phyloP scores from a whole-genome alignment of 1,140 invertebrate species.

The Penaeus indicus region DNA sequence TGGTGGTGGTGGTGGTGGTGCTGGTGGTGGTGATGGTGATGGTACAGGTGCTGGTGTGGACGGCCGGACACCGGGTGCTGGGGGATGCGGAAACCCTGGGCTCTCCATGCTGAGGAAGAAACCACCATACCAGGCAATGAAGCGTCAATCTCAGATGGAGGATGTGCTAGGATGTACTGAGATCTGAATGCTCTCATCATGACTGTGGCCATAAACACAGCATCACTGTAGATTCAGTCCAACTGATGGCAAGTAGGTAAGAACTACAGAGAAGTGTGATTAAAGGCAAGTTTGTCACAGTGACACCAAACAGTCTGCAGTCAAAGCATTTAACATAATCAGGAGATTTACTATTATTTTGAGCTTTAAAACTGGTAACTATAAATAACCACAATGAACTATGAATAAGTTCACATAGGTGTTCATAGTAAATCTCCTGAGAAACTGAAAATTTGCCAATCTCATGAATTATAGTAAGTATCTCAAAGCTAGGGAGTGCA shows the following conservation, averaged over 20 bases:
- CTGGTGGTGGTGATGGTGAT: slow-evolving; percentile 67
- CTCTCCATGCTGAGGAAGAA: slow-evolving; percentile 68
- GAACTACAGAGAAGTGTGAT: background rate
- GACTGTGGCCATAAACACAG: slow-evolving; percentile 16
- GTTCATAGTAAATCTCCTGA: slow-evolving; percentile 17
- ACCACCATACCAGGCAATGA: slow-evolving; percentile 67
- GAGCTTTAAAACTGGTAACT: background rate
- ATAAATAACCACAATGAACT: slow-evolving; percentile 2
- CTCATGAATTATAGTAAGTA: slow-evolving; percentile 47
- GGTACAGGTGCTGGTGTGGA: slow-evolving; percentile 61
- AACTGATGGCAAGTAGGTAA: background rate
- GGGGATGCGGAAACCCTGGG: slow-evolving; percentile 66
- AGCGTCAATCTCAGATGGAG: slow-evolving; percentile 51
- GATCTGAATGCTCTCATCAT: slow-evolving; percentile 16
- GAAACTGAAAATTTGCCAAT: slow-evolving; percentile 33
- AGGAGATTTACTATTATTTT: background rate
- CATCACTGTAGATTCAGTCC: slow-evolving; percentile 1
- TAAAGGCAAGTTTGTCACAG: slow-evolving; percentile 14
- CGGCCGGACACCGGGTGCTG: slow-evolving; percentile 57
- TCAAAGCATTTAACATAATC: slow-evolving; percentile 46
- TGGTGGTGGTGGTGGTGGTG: slow-evolving; percentile 65
- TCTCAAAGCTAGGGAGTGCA: slow-evolving; percentile 55
- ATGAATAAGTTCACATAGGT: too few species aligned
- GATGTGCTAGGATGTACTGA: slow-evolving; percentile 46
- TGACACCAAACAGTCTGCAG: slow-evolving; percentile 43